Conservation (phyloP, 1,140 invertebrate species). For the Aphaenogaster ashmeadi region DNA sequence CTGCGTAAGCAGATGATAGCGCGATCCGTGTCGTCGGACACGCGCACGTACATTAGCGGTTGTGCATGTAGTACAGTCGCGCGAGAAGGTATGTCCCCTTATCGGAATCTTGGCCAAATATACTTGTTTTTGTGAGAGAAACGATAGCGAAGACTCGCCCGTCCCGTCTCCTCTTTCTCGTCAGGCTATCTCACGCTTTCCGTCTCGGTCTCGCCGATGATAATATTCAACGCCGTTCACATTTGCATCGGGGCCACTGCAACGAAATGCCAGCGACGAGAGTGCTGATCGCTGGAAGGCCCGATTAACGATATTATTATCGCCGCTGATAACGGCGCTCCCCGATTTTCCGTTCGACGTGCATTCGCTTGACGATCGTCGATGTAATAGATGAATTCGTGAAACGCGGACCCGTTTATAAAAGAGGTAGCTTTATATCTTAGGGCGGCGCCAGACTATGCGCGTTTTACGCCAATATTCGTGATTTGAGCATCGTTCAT, state of each 20-base stretch:
- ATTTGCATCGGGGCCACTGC: slow-evolving; percentile 2
- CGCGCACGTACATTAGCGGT: neutral
- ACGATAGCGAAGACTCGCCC: slow-evolving; percentile 16
- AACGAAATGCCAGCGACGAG: neutral
- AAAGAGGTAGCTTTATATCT: neutral
- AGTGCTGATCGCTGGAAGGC: neutral
- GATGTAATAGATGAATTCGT: neutral
- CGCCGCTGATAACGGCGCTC: slow-evolving; percentile 4
- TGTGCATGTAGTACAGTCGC: neutral
- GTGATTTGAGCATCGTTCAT: too few species aligned
- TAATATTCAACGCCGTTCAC: neutral
- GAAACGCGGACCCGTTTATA: neutral
- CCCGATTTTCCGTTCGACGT: neutral
- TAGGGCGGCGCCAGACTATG: neutral
- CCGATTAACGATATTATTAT: slow-evolving; percentile 26
- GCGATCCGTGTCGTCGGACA: neutral
- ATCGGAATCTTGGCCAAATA: slow-evolving; percentile 75
- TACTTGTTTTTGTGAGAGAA: slow-evolving; percentile 70
- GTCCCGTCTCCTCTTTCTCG: neutral
- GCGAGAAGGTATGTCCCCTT: slow-evolving; percentile 53
- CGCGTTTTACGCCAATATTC: too few species aligned
- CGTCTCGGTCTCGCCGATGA: slow-evolving; percentile 17
- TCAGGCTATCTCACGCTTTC: neutral
- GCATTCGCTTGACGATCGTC: neutral
- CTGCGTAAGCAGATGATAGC: neutral